Evolutionary conservation across 2,797 vertebrate species (phyloP), one percentile per base, ranked within the genome.

Genomic region (Schizothorax lantsangensis): DNA sequence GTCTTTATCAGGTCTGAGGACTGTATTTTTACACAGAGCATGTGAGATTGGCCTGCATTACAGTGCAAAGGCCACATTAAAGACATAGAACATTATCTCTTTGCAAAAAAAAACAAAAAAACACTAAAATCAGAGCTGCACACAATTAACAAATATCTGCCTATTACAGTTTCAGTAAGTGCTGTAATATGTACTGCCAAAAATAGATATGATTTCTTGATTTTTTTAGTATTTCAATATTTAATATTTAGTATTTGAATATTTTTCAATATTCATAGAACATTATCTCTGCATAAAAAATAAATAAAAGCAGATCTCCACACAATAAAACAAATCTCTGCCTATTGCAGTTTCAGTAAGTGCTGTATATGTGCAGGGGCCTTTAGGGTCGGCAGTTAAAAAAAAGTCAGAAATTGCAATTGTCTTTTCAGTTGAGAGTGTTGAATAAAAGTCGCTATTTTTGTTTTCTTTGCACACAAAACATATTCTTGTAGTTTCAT

Each of bases 41-140:
- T n/a, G 81, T 43, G 40, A 62, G 7, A 45, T 6, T 7, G 33
- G 23, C 21, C 38, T 64, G 57, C 8, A 4, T 47, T 15, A 64
- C 64, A 26, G 45, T 52, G 73, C 21, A 75, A 84, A 75, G 38
- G n/a, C 52, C 52, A 80, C 57, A 80, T 45, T 4, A 40, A 79
- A 77, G 5, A 52, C 30, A 57, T 23, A 26, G 1, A 11, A 47
- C 45, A 33, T 79, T 14, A 8, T 30, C 9, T 43, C 4, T 30
- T 43, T 79, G 15, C 9, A 45, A 21, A 9, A 47, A 30, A 19
- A 19, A 2, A 30, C 17, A 12, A n/a, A 23, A 23, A n/a, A n/a
- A 59, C 1, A 54, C 17, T 26, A 59, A 17, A 26, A 43, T 8
- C 17, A 26, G 30, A 57, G 14, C 12, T 30, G 2, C 15, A 62